A percentile compares a stretch with the other conserved stretches of the same genome.
These are phyloP conservation scores for Polyergus mexicanus DNA, from an alignment of 1,140 invertebrate species.

Conservation along the genomic window DNA sequence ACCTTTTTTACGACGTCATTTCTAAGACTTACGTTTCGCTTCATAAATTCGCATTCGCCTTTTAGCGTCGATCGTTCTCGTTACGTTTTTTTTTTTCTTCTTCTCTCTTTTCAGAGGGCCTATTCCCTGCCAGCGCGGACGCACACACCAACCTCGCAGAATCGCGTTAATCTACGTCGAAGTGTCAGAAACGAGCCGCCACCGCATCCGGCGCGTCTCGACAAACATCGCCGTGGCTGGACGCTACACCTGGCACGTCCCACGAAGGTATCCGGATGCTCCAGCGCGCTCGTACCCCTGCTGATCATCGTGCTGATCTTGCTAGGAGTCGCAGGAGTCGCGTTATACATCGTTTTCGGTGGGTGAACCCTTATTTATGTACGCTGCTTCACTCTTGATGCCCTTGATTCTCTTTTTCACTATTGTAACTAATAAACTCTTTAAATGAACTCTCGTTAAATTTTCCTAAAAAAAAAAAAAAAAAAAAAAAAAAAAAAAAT, in stretches of 20 bases:
- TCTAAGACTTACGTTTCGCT: neutral
- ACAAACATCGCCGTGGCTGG: constrained; percentile 84
- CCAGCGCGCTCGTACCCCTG: constrained; percentile 80
- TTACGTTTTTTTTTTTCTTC: constrained; percentile 59
- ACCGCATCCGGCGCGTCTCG: constrained; percentile 82
- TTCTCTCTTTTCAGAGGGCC: constrained; percentile 81
- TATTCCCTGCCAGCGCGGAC: constrained; percentile 82
- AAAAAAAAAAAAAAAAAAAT: neutral
- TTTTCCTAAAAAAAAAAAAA: neutral
- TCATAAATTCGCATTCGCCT: neutral
- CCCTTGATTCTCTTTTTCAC: neutral
- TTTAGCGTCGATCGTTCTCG: neutral
- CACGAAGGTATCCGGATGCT: constrained; percentile 77
- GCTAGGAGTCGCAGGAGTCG: constrained; percentile 81
- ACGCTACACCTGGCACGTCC: constrained; percentile 82
- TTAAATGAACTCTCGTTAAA: neutral
- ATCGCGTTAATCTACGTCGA: constrained; percentile 83
- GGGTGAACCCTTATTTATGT: constrained; percentile 43
- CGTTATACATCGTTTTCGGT: constrained; percentile 84
- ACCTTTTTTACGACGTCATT: neutral
- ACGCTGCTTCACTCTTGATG: neutral
- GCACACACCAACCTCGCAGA: constrained; percentile 83
- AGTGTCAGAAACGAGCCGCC: constrained; percentile 84
- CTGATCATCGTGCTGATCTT: constrained; percentile 80
- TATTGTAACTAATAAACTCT: too few species aligned